Percentiles rank a stretch among this genome's conserved stretches.
These are phyloP conservation scores for Prosapia bicincta DNA, from an alignment of 2,888 invertebrate species.

Conservation along the genomic window DNA sequence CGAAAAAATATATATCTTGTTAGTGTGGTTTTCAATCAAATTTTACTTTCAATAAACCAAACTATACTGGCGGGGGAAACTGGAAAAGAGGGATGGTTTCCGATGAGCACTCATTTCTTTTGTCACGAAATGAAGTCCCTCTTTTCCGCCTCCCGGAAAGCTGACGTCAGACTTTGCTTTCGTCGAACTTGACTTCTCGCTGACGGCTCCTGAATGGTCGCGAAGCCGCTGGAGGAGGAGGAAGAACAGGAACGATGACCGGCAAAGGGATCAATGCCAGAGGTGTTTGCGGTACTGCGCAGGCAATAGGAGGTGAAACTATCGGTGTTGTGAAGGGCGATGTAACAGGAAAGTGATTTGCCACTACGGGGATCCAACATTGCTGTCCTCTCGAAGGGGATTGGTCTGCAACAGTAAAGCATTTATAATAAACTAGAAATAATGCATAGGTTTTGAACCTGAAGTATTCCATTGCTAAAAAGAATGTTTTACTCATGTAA, in stretches of 20 bases:
- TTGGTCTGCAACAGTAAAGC: conserved; percentile 48
- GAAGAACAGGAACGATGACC: conserved; percentile 35
- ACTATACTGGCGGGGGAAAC: conserved; percentile 23
- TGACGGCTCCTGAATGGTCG: conserved; percentile 31
- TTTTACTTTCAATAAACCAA: not conserved
- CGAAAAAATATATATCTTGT: too few relatives aligned
- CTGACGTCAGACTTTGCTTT: conserved; percentile 38
- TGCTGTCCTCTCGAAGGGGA: conserved; percentile 51
- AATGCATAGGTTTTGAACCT: conserved; percentile 18
- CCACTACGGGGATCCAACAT: conserved; percentile 66
- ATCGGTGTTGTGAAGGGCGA: conserved; percentile 57
- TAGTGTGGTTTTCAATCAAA: too few relatives aligned
- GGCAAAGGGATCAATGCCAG: conserved; percentile 33
- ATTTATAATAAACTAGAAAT: not conserved
- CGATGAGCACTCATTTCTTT: not conserved
- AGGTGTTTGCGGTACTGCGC: conserved; percentile 10
- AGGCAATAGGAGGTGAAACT: not conserved
- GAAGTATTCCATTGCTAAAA: not conserved
- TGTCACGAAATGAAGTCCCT: conserved; percentile 25
- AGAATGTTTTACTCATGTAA: not conserved
- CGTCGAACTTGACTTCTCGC: conserved; percentile 41
- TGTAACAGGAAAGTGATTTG: conserved; percentile 66
- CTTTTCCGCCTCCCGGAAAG: conserved; percentile 28
- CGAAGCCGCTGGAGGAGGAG: conserved; percentile 32
- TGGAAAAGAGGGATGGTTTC: conserved; percentile 27